These are phyloP conservation scores for Dusona sp. DNA, from an alignment of 2,888 invertebrate species.

Conservation along the genomic window DNA sequence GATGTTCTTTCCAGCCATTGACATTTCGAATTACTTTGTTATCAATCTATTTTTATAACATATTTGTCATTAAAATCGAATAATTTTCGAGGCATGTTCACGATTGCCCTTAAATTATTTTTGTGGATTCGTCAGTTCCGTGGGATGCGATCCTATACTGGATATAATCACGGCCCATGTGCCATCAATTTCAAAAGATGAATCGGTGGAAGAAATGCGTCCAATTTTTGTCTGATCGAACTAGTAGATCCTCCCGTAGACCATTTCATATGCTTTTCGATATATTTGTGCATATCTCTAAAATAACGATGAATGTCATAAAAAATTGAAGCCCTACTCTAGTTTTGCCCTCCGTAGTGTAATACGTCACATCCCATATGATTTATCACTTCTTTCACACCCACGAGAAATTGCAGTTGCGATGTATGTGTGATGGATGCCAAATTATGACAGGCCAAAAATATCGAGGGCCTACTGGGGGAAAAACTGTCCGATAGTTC, in stretches of 20 bases:
- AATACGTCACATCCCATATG: background rate
- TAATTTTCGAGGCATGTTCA: too few species aligned
- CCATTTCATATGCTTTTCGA: background rate
- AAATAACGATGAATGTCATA: background rate
- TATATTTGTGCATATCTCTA: background rate
- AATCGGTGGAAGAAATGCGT: background rate
- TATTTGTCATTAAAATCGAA: too few species aligned
- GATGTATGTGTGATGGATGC: background rate
- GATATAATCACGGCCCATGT: background rate
- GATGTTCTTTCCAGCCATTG: background rate
- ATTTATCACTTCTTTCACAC: conserved; percentile 1
- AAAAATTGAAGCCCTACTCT: background rate
- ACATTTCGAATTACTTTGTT: too few species aligned
- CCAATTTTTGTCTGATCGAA: background rate
- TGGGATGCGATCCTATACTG: too few species aligned
- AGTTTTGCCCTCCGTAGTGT: background rate
- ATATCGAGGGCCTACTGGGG: background rate
- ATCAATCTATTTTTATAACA: background rate
- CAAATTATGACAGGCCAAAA: background rate
- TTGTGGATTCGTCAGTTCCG: too few species aligned
- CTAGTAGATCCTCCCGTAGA: background rate
- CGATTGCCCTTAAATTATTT: too few species aligned
- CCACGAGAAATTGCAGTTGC: background rate
- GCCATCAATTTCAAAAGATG: background rate
- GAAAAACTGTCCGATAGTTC: background rate